These are phyloP conservation scores for Drosophila sordidula DNA, from an alignment of 2,888 invertebrate genomes.

Conservation along the genomic window DNA sequence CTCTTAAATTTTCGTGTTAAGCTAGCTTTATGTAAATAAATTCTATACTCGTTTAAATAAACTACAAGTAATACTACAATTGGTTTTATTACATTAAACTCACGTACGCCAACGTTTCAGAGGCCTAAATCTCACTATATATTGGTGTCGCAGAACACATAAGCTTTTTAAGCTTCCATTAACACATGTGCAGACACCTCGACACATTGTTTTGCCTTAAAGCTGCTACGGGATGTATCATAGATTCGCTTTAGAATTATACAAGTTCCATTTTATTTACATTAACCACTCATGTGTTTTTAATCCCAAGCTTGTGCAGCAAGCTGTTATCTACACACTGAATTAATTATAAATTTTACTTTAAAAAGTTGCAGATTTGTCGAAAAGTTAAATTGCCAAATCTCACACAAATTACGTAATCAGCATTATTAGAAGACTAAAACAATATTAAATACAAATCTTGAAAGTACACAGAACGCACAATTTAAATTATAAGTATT, in stretches of 20 bases:
- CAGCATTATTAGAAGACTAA: slow-evolving; percentile 4
- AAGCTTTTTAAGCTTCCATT: background rate
- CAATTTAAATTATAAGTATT: too few species aligned
- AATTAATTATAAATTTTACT: slow-evolving; percentile 15
- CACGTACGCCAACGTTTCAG: too few species aligned
- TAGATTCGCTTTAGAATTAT: too few species aligned
- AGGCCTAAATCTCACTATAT: background rate
- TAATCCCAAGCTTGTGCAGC: background rate
- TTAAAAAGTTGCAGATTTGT: background rate
- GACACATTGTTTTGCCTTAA: background rate
- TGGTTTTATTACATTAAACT: too few species aligned
- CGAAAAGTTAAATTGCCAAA: slow-evolving; percentile 13
- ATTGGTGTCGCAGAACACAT: background rate
- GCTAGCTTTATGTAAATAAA: too few species aligned
- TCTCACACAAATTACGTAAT: background rate
- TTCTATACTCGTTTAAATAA: too few species aligned
- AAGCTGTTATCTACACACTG: background rate
- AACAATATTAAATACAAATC: slow-evolving; percentile 3
- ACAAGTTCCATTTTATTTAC: slow-evolving; percentile 3
- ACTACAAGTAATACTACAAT: too few species aligned
- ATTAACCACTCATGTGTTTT: background rate
- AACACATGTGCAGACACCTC: background rate
- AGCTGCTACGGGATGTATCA: background rate
- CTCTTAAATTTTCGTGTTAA: too few species aligned
- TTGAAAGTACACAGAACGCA: background rate